These are phyloP conservation scores for Carapus acus DNA, from an alignment of 2,797 vertebrate genomes.

Conservation along the genomic window DNA sequence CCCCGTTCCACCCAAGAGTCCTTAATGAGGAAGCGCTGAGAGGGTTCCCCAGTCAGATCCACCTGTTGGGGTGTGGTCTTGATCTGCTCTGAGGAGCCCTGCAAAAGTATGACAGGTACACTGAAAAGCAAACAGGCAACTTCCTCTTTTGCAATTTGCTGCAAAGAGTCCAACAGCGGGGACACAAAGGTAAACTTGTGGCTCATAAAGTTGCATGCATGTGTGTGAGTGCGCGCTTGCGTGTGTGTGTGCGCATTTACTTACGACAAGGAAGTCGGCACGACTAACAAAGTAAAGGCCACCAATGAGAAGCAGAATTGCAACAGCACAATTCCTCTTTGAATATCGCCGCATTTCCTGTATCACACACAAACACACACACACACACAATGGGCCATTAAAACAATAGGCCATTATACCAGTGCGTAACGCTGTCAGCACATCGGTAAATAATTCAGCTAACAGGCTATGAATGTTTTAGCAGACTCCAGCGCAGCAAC, in stretches of 20 bases:
- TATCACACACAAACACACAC: not conserved
- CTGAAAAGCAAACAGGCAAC: too few species aligned
- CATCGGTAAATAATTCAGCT: conserved; percentile 38
- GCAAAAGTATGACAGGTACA: conserved; percentile 14
- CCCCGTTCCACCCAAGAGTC: conserved; percentile 51
- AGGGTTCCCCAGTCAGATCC: conserved; percentile 1
- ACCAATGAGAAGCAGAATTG: conserved; percentile 28
- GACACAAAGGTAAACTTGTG: too few species aligned
- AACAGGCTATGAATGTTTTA: conserved; percentile 44
- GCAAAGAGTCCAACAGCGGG: too few species aligned
- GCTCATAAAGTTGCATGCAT: too few species aligned
- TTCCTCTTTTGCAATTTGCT: too few species aligned
- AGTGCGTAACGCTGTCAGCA: conserved; percentile 20
- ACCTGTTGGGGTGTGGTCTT: not conserved
- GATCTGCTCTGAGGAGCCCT: conserved; percentile 1
- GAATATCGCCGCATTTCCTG: conserved; percentile 55
- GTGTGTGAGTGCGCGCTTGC: not conserved
- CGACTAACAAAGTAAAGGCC: conserved; percentile 33
- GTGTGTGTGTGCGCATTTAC: conserved; percentile 3
- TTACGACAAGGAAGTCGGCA: conserved; percentile 26
- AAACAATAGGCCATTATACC: too few species aligned
- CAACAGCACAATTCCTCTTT: conserved; percentile 41
- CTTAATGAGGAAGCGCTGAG: conserved; percentile 17
- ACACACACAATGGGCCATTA: not conserved
- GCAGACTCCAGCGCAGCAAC: conserved; percentile 2